Conservation (phyloP, 2,797 vertebrate genomes). For the Crocodylus rhombifer region DNA sequence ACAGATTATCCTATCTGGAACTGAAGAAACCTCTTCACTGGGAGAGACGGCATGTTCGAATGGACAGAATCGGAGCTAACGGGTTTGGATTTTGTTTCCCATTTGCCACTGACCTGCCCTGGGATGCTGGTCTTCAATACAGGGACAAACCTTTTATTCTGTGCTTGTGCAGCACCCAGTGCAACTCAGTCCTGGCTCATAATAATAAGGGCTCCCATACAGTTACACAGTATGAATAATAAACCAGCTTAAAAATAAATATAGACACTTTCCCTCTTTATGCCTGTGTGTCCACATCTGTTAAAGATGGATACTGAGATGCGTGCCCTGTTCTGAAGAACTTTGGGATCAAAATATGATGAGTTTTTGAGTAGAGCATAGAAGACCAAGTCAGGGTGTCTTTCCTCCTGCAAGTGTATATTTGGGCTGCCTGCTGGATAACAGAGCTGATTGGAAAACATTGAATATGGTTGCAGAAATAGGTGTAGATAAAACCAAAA, state of each 20-base stretch:
- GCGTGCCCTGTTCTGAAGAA: not conserved
- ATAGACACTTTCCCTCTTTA: not conserved
- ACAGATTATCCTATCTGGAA: rapidly evolving
- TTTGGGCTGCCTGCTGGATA: not conserved
- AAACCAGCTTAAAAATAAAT: not conserved
- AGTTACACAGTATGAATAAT: not conserved
- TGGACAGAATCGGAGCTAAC: not conserved
- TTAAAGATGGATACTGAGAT: not conserved
- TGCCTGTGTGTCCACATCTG: not conserved
- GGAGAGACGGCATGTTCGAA: not conserved
- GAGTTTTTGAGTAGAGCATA: not conserved
- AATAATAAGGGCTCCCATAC: not conserved
- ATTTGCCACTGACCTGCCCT: rapidly evolving
- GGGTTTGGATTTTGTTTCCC: not conserved
- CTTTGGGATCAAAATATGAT: not conserved
- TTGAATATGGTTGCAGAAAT: not conserved
- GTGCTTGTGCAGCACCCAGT: not conserved
- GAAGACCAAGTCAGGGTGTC: not conserved
- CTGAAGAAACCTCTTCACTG: not conserved
- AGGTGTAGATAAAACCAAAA: not conserved
- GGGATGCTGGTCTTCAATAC: rapidly evolving
- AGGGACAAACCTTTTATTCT: not conserved
- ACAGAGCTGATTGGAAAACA: not conserved
- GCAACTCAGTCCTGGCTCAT: not conserved
- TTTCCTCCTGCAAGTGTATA: not conserved